Conservation (phyloP, 1,140 invertebrate genomes). For the Trissolcus basalis region DNA sequence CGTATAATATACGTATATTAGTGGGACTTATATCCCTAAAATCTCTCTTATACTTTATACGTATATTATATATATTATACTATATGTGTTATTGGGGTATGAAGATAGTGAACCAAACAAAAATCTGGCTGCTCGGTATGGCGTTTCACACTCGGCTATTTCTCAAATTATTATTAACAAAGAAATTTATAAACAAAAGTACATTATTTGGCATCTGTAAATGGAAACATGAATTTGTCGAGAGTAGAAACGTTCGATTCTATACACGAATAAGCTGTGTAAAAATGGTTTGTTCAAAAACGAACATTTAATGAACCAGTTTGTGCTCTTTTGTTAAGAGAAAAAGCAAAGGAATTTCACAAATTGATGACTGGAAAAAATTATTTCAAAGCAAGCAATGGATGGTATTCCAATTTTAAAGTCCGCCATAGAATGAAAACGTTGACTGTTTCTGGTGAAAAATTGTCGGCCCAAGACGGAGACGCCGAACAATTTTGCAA, state of each 20-base stretch:
- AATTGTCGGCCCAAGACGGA: slow-evolving; percentile 42
- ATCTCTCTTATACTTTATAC: too few relatives aligned
- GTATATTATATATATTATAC: too few relatives aligned
- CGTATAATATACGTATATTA: too few relatives aligned
- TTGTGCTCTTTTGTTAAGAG: neutral
- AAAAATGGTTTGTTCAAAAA: slow-evolving; percentile 11
- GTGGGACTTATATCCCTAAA: too few relatives aligned
- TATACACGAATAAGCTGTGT: slow-evolving; percentile 6
- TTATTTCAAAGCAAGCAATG: slow-evolving; percentile 31
- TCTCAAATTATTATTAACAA: slow-evolving; percentile 3
- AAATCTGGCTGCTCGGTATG: neutral
- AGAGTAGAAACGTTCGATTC: slow-evolving; percentile 10
- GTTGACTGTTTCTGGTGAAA: slow-evolving; percentile 37
- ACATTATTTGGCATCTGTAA: neutral
- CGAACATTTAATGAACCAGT: slow-evolving; percentile 6
- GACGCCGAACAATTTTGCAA: slow-evolving; percentile 34
- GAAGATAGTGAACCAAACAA: slow-evolving; percentile 14
- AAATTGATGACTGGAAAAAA: slow-evolving; percentile 12
- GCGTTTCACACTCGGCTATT: slow-evolving; percentile 5
- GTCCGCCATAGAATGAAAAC: slow-evolving; percentile 18
- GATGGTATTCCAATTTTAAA: slow-evolving; percentile 23
- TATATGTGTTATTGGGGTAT: too few relatives aligned
- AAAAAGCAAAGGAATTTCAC: slow-evolving; percentile 14
- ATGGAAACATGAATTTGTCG: slow-evolving; percentile 1
- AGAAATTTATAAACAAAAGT: neutral